These are phyloP conservation scores for Pipa parva DNA, from an alignment of 2,113 vertebrate genomes.

Conservation along the genomic window DNA sequence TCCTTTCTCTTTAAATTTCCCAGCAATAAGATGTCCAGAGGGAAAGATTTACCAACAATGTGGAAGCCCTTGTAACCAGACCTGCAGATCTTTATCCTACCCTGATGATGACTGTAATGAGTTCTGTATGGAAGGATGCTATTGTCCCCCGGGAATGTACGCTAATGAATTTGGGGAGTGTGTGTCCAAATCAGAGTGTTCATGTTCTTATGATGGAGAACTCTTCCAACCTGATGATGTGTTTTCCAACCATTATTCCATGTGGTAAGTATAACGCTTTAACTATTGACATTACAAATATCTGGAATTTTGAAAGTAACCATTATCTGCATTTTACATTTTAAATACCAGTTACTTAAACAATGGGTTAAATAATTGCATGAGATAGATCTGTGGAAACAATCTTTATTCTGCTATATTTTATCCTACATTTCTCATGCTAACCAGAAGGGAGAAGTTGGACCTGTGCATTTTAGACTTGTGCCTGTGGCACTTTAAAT, in stretches of 20 bases:
- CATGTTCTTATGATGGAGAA: constrained; percentile 86
- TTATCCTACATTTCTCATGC: too few species aligned
- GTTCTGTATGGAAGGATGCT: constrained; percentile 86
- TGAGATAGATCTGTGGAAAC: too few species aligned
- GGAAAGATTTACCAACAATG: constrained; percentile 79
- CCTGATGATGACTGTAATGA: constrained; percentile 67
- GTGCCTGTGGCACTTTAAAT: too few species aligned
- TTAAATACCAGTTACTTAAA: too few species aligned
- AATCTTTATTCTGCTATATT: too few species aligned
- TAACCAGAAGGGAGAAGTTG: too few species aligned
- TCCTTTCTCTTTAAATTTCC: not conserved
- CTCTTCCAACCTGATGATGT: constrained; percentile 87
- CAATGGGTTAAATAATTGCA: too few species aligned
- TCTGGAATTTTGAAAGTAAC: too few species aligned
- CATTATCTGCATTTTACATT: too few species aligned
- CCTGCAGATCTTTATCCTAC: constrained; percentile 79
- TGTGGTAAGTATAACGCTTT: constrained; percentile 92
- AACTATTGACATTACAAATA: too few species aligned
- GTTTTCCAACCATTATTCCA: constrained; percentile 79
- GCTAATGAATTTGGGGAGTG: constrained; percentile 75
- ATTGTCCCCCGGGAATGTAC: constrained; percentile 77
- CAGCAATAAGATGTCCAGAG: constrained; percentile 76
- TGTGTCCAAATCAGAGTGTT: constrained; percentile 74
- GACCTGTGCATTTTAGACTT: too few species aligned
- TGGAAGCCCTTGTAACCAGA: constrained; percentile 76